These are phyloP conservation scores for Berghia stephanieae DNA, from an alignment of 1,140 invertebrate species.

Conservation along the genomic window DNA sequence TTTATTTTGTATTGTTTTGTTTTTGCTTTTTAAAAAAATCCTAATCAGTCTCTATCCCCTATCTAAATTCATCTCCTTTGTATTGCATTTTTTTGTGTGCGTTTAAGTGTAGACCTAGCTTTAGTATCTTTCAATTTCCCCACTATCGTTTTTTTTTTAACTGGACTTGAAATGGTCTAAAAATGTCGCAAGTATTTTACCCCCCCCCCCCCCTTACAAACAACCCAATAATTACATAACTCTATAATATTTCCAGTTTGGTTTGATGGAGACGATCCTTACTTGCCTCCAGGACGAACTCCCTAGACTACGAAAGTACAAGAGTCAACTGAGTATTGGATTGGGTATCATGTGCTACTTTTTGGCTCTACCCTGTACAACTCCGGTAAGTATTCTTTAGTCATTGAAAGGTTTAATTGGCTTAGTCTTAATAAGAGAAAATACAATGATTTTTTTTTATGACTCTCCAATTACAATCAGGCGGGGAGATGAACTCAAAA, in stretches of 20 bases:
- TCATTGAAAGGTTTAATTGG: too few relatives aligned
- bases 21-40: neutral
- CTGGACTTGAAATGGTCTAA: neutral
- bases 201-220: neutral
- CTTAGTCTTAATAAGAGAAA: too few relatives aligned
- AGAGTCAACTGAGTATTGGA: constrained; percentile 42
- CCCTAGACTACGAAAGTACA: constrained; percentile 55
- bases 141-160: neutral
- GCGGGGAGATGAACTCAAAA: too few relatives aligned
- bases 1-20: too few relatives aligned
- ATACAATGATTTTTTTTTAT: too few relatives aligned
- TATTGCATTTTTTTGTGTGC: neutral
- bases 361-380: constrained; percentile 41
- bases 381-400: constrained; percentile 43
- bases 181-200: neutral
- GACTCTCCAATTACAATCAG: too few relatives aligned
- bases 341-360: constrained; percentile 39
- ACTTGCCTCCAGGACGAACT: constrained; percentile 79
- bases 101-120: too few relatives aligned
- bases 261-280: constrained; percentile 79
- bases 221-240: neutral
- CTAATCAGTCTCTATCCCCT: neutral
- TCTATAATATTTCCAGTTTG: constrained; percentile 75
- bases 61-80: neutral
- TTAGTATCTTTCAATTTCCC: neutral